phyloP scores from a whole-genome alignment of 2,797 vertebrate genomes.

The Enteromius treurensis region DNA sequence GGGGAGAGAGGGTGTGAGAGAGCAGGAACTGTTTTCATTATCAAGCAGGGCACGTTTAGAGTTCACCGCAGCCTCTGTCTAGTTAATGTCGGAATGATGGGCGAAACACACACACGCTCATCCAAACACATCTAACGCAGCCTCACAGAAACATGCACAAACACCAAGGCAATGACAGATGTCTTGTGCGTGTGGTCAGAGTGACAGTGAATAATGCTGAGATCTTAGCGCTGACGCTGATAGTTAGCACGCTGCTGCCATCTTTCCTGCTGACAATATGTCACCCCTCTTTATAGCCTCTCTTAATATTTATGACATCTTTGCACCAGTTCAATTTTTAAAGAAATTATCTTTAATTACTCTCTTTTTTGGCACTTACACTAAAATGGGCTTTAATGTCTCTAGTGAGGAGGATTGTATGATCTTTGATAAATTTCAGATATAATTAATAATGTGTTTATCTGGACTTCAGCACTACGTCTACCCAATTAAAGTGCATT shows the following conservation, averaged over 20 bases:
- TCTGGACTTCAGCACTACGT: too few species aligned
- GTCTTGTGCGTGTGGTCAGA: slow-evolving; percentile 38
- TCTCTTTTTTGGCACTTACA: background rate
- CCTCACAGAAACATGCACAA: slow-evolving; percentile 31
- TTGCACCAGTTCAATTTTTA: slow-evolving; percentile 1
- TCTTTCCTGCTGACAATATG: slow-evolving; percentile 24
- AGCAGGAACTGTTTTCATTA: slow-evolving; percentile 55
- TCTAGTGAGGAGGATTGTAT: too few species aligned
- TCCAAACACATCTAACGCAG: slow-evolving; percentile 21
- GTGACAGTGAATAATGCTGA: slow-evolving; percentile 48
- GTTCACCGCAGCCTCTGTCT: slow-evolving; percentile 59
- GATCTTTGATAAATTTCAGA: too few species aligned
- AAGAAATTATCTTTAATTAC: background rate
- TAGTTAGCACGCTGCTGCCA: slow-evolving; percentile 39
- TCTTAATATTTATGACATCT: slow-evolving; percentile 27
- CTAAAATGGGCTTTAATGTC: too few species aligned
- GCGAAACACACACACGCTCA: slow-evolving; percentile 12
- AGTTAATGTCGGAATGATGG: slow-evolving; percentile 62
- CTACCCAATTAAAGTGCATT: too few species aligned
- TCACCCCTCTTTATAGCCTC: slow-evolving; percentile 20
- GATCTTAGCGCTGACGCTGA: slow-evolving; percentile 25
- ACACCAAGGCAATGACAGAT: slow-evolving; percentile 38
- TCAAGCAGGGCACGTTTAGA: slow-evolving; percentile 57
- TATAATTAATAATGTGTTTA: too few species aligned
- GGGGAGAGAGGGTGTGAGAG: slow-evolving; percentile 22